Evolutionary conservation across 2,113 vertebrate genomes (phyloP).

Genomic region (Laticauda colubrina): DNA sequence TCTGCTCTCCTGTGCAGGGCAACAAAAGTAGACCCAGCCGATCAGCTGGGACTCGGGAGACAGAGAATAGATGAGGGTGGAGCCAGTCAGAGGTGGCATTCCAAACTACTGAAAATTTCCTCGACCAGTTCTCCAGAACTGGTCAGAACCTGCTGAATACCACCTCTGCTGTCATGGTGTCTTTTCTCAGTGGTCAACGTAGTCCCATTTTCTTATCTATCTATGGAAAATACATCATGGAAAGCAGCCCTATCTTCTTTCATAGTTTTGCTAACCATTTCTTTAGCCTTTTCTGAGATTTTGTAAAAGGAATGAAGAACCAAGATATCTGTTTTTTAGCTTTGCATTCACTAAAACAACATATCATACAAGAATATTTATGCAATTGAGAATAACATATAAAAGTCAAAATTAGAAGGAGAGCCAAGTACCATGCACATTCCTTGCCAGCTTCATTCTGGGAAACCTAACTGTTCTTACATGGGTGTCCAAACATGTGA

Average conservation of each 20-base stretch:
- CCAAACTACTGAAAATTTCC: too few relatives aligned
- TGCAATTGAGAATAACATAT: not conserved
- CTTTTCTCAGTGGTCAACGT: not conserved
- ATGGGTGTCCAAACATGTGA: conserved; percentile 5
- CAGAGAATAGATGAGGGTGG: too few relatives aligned
- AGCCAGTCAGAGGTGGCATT: too few relatives aligned
- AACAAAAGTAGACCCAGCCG: too few relatives aligned
- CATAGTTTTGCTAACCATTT: not conserved
- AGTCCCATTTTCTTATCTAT: not conserved
- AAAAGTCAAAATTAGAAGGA: conserved; percentile 3
- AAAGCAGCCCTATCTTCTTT: not conserved
- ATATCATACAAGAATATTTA: not conserved
- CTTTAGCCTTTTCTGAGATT: not conserved
- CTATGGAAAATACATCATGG: not conserved
- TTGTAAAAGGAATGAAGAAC: not conserved
- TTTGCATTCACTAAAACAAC: not conserved
- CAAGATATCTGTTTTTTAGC: conserved; percentile 35
- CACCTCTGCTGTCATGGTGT: not conserved
- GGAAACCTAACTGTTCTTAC: conserved; percentile 49
- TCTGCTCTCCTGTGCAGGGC: too few relatives aligned
- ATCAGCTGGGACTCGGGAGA: too few relatives aligned
- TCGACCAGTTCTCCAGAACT: too few relatives aligned
- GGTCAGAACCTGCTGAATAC: too few relatives aligned
- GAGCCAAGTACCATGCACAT: conserved; percentile 34
- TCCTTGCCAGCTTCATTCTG: conserved; percentile 62